Percentiles rank a stretch among this genome's conserved stretches.
phyloP scores from a whole-genome alignment of 2,113 vertebrate species.

The Heterotilapia buettikoferi region DNA sequence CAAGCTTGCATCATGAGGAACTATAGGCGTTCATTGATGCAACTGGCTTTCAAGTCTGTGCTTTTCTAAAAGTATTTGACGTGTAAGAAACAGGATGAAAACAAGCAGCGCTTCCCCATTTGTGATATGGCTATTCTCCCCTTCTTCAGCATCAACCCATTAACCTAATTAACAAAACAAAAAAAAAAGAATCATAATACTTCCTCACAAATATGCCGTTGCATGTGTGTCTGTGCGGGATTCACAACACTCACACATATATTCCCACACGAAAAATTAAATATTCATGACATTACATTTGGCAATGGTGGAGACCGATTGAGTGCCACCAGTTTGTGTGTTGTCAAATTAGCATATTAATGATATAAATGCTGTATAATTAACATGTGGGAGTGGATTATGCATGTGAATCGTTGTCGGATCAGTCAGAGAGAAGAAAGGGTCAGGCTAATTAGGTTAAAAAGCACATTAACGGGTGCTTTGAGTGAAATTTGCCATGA shows the following conservation, averaged over 20 bases:
- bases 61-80: background rate
- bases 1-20: background rate
- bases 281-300: conserved; percentile 65
- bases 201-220: background rate
- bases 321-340: conserved; percentile 32
- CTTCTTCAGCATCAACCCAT: background rate
- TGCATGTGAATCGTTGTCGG: conserved; percentile 45
- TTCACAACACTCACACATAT: background rate
- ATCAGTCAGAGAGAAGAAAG: conserved; percentile 44
- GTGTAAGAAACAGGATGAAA: background rate
- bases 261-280: conserved; percentile 32
- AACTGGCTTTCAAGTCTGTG: background rate
- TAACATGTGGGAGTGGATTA: conserved; percentile 59
- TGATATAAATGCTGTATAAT: conserved; percentile 68
- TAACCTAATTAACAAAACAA: background rate
- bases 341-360: conserved; percentile 69
- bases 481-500: conserved; percentile 12
- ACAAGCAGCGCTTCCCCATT: background rate
- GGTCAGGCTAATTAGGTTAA: conserved; percentile 51
- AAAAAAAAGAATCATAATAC: background rate
- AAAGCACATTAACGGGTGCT: conserved; percentile 33
- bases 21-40: background rate
- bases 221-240: background rate
- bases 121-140: background rate
- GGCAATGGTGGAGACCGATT: conserved; percentile 21